Evolutionary conservation across 2,113 vertebrate species (phyloP).

Genomic region (Verasper variegatus): DNA sequence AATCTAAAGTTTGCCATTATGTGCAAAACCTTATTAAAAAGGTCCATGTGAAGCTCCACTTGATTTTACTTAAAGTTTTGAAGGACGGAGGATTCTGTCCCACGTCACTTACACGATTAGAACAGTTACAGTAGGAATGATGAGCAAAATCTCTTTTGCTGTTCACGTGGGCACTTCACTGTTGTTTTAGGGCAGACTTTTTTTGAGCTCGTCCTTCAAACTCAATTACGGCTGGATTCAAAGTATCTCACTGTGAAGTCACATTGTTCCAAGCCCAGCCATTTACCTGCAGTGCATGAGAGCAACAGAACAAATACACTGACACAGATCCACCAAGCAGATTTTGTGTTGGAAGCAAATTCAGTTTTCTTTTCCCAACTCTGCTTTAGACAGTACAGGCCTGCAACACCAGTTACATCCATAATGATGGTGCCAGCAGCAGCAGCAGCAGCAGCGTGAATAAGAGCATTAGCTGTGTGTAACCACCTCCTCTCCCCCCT

Average conservation of each 20-base stretch:
- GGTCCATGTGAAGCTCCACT: too few relatives aligned
- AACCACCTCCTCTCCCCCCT: slow-evolving; percentile 33
- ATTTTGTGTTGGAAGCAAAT: neutral
- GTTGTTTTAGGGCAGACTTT: too few relatives aligned
- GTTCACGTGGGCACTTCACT: neutral
- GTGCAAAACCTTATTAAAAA: too few relatives aligned
- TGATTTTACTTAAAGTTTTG: too few relatives aligned
- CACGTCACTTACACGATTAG: neutral
- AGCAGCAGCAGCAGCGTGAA: slow-evolving; percentile 22
- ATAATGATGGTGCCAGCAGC: slow-evolving; percentile 38
- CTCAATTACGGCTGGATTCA: too few relatives aligned
- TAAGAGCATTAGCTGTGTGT: slow-evolving; percentile 52
- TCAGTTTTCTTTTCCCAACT: neutral
- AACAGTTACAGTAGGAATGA: neutral
- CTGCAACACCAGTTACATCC: slow-evolving; percentile 21
- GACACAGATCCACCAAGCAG: too few relatives aligned
- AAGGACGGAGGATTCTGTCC: neutral
- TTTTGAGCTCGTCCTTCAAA: too few relatives aligned
- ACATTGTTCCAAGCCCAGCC: too few relatives aligned
- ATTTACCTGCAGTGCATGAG: too few relatives aligned
- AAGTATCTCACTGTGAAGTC: too few relatives aligned
- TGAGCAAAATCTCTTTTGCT: neutral
- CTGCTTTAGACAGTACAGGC: neutral
- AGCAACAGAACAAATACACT: too few relatives aligned
- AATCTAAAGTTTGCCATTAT: neutral